Base-by-base conservation (phyloP, 2,888 invertebrate species). In the Melanophora roralis region DNA sequence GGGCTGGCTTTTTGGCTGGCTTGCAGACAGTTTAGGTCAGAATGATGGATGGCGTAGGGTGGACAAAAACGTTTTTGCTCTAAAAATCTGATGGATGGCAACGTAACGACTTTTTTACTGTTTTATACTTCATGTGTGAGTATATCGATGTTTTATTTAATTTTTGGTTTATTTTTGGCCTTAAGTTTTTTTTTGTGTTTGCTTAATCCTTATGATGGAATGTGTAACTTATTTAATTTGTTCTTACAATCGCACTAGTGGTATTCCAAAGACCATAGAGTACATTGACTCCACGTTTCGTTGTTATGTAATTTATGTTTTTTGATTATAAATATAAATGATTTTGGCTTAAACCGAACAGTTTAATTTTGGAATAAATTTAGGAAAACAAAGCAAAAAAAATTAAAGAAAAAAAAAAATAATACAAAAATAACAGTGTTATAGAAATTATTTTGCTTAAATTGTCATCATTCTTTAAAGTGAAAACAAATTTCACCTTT, bases 41-140 rank as follows among this genome's bases (percentile, higher is more conserved):
- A 49, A 32, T 75, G 78, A 74, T 65, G 55, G 67, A 79, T 75
- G 71, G 60, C 71, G 60, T 80, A 75, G 79, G 75, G 79, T 79
- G 79, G 75, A 79, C 75, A 75, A 79, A 79, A 67, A 71, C 21
- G 34, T 40, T 69, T 38, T 12, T 16, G 43, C 34, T 8, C 59
- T 65, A 69, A 14, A 68, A 65, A 55, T 65, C 71, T 79, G 79
- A 79, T 79, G 71, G 79, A 75, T 79, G 53, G 57, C 53, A 59
- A 59, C 27, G 4, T 36, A 71, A 59, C 49, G 59, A 38, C 34
- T 32, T 27, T 27, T 27, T 27, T 27, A 47, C 47, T 27, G 11
- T 11, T 19, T 38, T 6, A n/a, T 36, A 27, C 9, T n/a, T n/a
- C 27, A 14, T 65, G 43, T 53, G 57, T 57, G n/a, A 32, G 40